Evolutionary conservation across 2,888 invertebrate species (phyloP).

Genomic region (Papilio protenor): DNA sequence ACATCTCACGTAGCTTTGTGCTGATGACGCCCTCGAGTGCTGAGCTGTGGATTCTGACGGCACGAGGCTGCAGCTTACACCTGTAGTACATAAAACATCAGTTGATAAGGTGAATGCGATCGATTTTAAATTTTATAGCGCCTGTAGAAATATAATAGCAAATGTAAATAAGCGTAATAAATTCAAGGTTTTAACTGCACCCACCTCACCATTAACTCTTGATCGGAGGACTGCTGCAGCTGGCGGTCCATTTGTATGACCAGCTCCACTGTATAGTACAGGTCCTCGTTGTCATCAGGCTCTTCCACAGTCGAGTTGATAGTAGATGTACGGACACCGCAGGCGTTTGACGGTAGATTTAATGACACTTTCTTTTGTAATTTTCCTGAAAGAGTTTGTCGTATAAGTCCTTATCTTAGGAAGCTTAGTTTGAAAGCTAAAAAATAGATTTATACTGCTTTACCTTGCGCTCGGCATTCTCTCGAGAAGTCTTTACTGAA

Average conservation of each 20-base stretch:
- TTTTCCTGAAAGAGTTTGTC: conserved; percentile 66
- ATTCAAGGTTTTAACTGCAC: conserved; percentile 49
- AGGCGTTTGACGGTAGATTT: conserved; percentile 85
- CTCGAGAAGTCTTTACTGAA: conserved; percentile 91
- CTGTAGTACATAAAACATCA: conserved; percentile 58
- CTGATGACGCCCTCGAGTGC: conserved; percentile 82
- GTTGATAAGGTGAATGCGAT: background rate
- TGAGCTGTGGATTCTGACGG: conserved; percentile 83
- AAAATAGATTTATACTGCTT: background rate
- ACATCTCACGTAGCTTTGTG: conserved; percentile 77
- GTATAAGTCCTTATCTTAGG: no score
- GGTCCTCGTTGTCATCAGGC: conserved; percentile 73
- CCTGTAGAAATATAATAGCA: conserved; percentile 19
- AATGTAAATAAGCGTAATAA: conserved; percentile 32
- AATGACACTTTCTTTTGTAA: conserved; percentile 75
- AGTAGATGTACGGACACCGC: conserved; percentile 87
- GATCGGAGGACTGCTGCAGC: conserved; percentile 89
- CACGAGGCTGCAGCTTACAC: conserved; percentile 84
- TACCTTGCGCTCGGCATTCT: conserved; percentile 87
- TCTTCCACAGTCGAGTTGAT: conserved; percentile 69
- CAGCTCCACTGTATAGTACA: conserved; percentile 87
- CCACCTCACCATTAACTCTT: conserved; percentile 85
- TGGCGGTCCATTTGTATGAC: conserved; percentile 90
- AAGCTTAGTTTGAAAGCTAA: background rate
- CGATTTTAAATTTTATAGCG: conserved; percentile 40